Conservation (phyloP, 2,888 invertebrate genomes). For the Microctonus brassicae region DNA sequence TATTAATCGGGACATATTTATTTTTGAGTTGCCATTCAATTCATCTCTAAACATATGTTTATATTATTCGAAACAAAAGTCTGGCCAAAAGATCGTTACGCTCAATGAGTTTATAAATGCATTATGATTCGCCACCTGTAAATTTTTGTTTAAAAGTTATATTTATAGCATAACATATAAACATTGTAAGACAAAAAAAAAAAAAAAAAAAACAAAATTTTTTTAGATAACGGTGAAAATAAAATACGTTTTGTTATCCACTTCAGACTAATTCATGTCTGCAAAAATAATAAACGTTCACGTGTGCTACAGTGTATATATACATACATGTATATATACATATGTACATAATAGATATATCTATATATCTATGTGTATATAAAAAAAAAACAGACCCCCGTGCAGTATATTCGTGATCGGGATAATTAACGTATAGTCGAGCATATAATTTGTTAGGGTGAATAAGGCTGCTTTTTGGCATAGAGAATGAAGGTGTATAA, state of each 20-base stretch:
- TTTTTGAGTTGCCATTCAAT: background rate
- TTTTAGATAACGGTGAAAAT: background rate
- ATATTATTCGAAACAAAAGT: background rate
- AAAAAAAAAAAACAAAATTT: background rate
- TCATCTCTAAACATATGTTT: background rate
- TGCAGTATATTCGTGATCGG: constrained; percentile 32
- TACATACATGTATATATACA: background rate
- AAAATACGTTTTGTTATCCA: constrained; percentile 12
- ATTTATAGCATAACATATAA: background rate
- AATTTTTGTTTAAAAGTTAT: background rate
- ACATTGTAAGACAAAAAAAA: background rate
- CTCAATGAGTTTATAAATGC: background rate
- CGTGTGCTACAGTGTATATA: constrained; percentile 12
- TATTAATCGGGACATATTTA: background rate
- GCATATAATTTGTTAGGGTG: constrained; percentile 26
- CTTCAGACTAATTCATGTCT: constrained; percentile 17
- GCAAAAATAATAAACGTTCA: constrained; percentile 21
- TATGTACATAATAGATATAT: background rate
- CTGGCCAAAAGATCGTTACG: background rate
- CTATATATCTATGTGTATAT: background rate
- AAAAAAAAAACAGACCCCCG: background rate
- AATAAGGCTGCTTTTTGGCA: constrained; percentile 24
- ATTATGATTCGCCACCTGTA: background rate
- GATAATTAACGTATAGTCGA: constrained; percentile 34
- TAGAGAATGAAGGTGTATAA: constrained; percentile 2